Evolutionary conservation across 2,888 invertebrate genomes (phyloP), one percentile per base, ranked within the genome.

Genomic region (Lamproptera curius): DNA sequence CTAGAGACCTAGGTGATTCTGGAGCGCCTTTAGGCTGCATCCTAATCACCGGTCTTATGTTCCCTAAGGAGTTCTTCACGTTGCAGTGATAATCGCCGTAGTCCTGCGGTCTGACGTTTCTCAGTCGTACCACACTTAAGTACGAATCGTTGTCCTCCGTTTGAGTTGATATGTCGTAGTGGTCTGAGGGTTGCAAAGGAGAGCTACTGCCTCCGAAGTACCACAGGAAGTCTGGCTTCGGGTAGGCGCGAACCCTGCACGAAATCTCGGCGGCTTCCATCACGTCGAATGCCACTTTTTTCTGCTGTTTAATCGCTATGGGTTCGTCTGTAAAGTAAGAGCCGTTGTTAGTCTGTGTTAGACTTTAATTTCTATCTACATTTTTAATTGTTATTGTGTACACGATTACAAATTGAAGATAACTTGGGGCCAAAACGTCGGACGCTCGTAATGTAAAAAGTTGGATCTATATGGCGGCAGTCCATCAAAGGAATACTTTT

Each of bases 171-270:
- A 95, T 93, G 73, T 96, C 96, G 66, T 95, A 95, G 0, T 94
- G 95, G 1, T 94, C 93, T 0, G 94, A 93, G 73, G 94, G 92
- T 55, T 93, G 92, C 34, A 95, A 74, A 0, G 94, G 92, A 0
- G 93, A 91, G 0, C 90, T 88, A 72, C 94, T 94, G 4, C 92
- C 91, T 26, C 93, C 94, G 65, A 92, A 95, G 65, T 92, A 94
- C 97, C 97, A 97, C 65, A 96, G 95, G 77, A 97, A 96, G 69
- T 95, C 95, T 0, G 97, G 97, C 64, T 95, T 94, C 0, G 97
- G 97, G 76, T 95, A 97, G 0, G 97, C 96, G 69, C 96, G 95
- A 10, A 97, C 96, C 67, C 93, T 92, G 76, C 97, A 97, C 0
- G 93, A 90, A 16, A 97, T 94, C 73, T 95, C 94, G 0, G 97